Conservation (phyloP, 2,888 invertebrate genomes). For the Eupithecia subfuscata region DNA sequence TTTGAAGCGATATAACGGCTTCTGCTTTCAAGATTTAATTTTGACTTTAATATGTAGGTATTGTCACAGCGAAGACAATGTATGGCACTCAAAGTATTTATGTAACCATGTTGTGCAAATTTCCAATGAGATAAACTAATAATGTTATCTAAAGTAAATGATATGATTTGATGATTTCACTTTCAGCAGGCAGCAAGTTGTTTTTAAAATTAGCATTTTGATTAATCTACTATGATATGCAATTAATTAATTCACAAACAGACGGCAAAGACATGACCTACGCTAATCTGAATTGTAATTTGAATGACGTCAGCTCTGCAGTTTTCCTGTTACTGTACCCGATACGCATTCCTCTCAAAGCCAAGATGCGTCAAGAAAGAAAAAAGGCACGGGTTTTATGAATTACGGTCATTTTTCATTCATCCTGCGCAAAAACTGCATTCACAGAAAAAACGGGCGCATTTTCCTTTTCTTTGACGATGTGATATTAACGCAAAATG, state of each 20-base stretch:
- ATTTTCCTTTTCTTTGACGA: background rate
- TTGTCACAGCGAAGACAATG: background rate
- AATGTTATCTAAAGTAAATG: background rate
- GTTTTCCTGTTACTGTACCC: constrained; percentile 41
- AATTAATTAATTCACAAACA: constrained; percentile 10
- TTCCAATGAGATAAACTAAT: no score
- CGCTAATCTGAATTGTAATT: constrained; percentile 37
- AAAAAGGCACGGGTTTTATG: constrained; percentile 31
- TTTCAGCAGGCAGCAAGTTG: background rate
- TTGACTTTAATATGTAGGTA: background rate
- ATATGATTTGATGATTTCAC: background rate
- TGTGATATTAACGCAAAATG: background rate
- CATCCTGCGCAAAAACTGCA: constrained; percentile 55
- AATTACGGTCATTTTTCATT: constrained; percentile 59
- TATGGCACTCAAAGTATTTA: background rate
- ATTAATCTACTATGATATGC: background rate
- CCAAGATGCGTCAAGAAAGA: constrained; percentile 27
- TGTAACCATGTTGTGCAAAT: background rate
- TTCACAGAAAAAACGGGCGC: constrained; percentile 10
- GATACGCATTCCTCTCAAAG: constrained; percentile 31
- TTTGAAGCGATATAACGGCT: background rate
- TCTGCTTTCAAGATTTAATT: background rate
- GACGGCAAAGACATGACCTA: constrained; percentile 39
- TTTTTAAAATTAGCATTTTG: background rate
- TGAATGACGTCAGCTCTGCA: constrained; percentile 33